Base-by-base conservation (phyloP, 64 coral and sea anemone species). In the Acropora yongei region DNA sequence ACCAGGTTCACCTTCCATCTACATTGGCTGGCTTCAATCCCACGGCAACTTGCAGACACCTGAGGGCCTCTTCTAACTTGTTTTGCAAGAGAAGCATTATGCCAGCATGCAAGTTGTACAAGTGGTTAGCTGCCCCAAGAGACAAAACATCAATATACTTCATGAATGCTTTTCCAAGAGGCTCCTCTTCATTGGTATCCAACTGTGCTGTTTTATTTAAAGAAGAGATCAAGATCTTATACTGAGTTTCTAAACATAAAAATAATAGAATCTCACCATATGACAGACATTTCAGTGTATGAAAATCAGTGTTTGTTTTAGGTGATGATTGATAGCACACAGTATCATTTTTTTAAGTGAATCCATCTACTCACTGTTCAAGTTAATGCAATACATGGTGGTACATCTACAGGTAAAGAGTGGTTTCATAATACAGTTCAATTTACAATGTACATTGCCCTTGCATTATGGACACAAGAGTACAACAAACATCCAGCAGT, bases 21-120 rank as follows among this genome's bases (percentile, higher is more conserved):
- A 91, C 20, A 46, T 89, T 92, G 8, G 84, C 90, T 12, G 97
- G 97, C 55, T 96, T 98, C 44, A 96, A 90, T 13, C 97, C 94
- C 18, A 93, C 88, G 77, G 94, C 88, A 65, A 96, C 78, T 84
- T 93, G 88, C 30, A 98, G 66, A n/a, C 84, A 83, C 12, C 16
- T 82, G n/a, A 95, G 78, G 86, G 94, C 97, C 67, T 98, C 97
- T 13, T 89, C 83, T 78, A 75, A 57, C 43, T 98, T 98, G 65
- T 89, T 85, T 96, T 98, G 94, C 3, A 98, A 58, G 55, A 98
- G 87, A 58, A 98, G 91, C 73, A 98, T 82, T 51, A 91, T 89
- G 2, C 97, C 97, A 86, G 91, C 97, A 93, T 98, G 90, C n/a
- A 98, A 89, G 84, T 80, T 95, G 74, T 93, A 98, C 63, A 98